phyloP scores from a whole-genome alignment of 2,888 invertebrate genomes.

The Oxystoma pomonae region DNA sequence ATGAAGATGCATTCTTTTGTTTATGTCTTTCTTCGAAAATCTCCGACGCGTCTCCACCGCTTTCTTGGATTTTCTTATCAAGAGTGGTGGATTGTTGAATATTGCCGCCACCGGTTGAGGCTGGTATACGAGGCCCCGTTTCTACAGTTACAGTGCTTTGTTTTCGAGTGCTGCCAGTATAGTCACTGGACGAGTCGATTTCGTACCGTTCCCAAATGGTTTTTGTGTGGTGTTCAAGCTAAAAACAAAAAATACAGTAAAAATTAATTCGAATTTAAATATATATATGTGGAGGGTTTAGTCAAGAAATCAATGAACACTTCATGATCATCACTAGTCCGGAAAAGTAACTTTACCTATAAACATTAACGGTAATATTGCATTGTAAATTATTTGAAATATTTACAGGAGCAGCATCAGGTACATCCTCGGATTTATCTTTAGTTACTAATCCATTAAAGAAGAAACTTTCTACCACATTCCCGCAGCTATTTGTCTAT shows the following conservation, averaged over 20 bases:
- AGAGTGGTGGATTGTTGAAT: conserved; percentile 23
- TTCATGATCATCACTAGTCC: no score
- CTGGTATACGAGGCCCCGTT: conserved; percentile 19
- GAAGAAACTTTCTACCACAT: no score
- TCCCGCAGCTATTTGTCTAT: no score
- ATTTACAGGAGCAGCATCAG: no score
- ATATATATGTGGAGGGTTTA: no score
- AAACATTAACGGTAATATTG: no score
- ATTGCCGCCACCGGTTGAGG: conserved; percentile 20
- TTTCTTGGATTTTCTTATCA: conserved; percentile 21
- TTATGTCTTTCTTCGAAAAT: conserved; percentile 25
- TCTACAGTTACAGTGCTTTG: conserved; percentile 22
- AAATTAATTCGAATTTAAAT: conserved; percentile 2
- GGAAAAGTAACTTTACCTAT: no score
- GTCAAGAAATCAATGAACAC: no score
- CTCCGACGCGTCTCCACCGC: conserved; percentile 24
- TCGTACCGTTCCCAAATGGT: conserved; percentile 42
- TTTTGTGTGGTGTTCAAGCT: conserved; percentile 41
- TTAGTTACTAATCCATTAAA: no score
- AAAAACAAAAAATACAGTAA: conserved; percentile 25
- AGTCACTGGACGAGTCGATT: conserved; percentile 28
- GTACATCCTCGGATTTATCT: no score
- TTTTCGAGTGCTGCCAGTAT: background rate
- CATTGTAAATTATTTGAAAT: no score
- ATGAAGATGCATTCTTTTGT: background rate